Evolutionary conservation across 2,888 invertebrate genomes (phyloP), one percentile per base, ranked within the genome.

Genomic region (Atrina japonica): DNA sequence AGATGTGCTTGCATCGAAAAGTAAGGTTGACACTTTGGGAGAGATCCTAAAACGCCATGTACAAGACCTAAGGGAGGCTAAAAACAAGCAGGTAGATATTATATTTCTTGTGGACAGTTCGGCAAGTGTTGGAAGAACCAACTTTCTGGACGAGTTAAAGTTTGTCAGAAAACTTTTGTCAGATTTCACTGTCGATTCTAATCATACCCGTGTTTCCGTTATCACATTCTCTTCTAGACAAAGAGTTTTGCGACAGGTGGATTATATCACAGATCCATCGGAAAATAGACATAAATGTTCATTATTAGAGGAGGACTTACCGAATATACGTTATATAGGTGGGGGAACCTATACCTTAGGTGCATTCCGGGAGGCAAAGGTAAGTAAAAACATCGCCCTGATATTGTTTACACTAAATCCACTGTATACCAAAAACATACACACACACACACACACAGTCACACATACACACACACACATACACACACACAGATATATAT

Each of bases 261-360:
- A 94, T 87, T 93, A 94, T 86, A 72, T 73, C 16, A 92, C 93
- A 0, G 88, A 87, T 6, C 91, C 92, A 1, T 89, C 90, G 30
- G 88, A 87, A 7, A 91, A 91, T 71, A 92, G 93, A 75, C 93
- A 94, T 85, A 94, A 94, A 88, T 94, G 94, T 88, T 90, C 92
- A 2, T 88, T 94, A 59, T 84, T 94, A 56, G 93, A 93, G 74
- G 92, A 93, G 60, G 93, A 94, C 80, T 88, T 94, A 29, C 93
- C 92, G 16, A 91, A 91, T 53, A 93, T 94, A 52, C 91, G 88
- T 58, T 94, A 94, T 83, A 91, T 92, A 16, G 94, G 94, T 1
- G 94, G 94, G 0, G 94, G 93, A 25, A 94, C 94, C 1, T 94
- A 93, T 84, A 94, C 94, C 0, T 90, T 93, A 30, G 94, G 94